Evolutionary conservation across 2,113 vertebrate genomes (phyloP), one percentile per base, ranked within the genome.

Genomic region (Elachura formosa): DNA sequence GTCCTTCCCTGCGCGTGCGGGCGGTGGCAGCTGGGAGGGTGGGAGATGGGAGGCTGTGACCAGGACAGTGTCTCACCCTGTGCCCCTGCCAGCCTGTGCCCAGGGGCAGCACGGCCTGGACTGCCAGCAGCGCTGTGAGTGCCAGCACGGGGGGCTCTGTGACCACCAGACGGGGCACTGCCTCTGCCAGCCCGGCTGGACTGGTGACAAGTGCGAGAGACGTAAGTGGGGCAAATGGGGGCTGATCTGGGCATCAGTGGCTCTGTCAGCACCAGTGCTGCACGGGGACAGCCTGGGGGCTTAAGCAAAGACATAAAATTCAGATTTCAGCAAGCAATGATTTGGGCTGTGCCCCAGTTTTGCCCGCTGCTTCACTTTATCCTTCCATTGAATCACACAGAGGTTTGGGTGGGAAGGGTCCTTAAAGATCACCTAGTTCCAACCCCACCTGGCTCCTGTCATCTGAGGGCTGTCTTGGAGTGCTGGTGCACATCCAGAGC

Each of bases 121-220:
- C 94, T 99, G 99, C 94, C 97, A 61, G 93, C 96, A 96, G 87
- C 93, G 34, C 94, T 99, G 99, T 9, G 62, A 87, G 40, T 99
- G 99, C 97, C 97, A 95, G 33, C 98, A 98, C 0, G 97, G 97
- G 4, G 98, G 98, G 4, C 90, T 96, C 77, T 99, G 99, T 12
- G 98, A 99, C 96, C 91, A 22, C 29, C 97, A 18, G 69, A 97
- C 48, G 0, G 98, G 99, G 13, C 94, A 2, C 31, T 99, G 99
- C 97, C 76, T 93, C 80, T 99, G 99, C 97, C 97, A 83, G 7
- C 87, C 98, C 0, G 99, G 99, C 49, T 99, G 99, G 99, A 96
- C 34, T 0, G 99, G 99, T 29, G 84, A 94, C 34, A 90, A 25
- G 81, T 99, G 99, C 41, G 95, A 99, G 93, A 98, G 75, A 91